Conservation (phyloP, 1,140 invertebrate genomes). For the Drosophila lowei region DNA sequence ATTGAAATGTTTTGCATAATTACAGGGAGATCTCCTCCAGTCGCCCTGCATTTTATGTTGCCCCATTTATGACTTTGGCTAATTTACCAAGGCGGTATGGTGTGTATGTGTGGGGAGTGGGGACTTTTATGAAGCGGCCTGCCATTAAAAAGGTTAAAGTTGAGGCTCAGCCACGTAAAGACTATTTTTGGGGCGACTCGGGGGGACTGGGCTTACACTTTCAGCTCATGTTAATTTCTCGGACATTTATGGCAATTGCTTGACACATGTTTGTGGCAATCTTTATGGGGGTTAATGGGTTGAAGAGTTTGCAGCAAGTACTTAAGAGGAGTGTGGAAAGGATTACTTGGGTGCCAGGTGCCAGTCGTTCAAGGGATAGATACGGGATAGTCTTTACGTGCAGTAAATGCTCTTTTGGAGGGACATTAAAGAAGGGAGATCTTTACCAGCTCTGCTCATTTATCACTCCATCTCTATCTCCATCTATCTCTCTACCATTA, state of each 20-base stretch:
- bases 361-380: not conserved
- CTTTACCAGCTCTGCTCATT: too few species aligned
- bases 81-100: conserved; percentile 39
- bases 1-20: conserved; percentile 62
- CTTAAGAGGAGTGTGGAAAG: conserved; percentile 2
- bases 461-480: not conserved
- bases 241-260: conserved; percentile 58
- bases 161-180: conserved; percentile 58
- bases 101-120: conserved; percentile 4
- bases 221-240: conserved; percentile 46
- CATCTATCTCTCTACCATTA: not conserved
- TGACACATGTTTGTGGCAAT: conserved; percentile 43
- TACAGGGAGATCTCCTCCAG: conserved; percentile 45
- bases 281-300: conserved; percentile 19
- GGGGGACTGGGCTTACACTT: conserved; percentile 16
- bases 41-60: conserved; percentile 54
- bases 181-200: conserved; percentile 40
- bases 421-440: too few species aligned
- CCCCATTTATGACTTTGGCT: conserved; percentile 61
- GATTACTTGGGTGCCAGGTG: not conserved
- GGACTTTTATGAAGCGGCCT: conserved; percentile 51
- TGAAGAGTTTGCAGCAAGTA: conserved; percentile 18
- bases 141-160: conserved; percentile 78
- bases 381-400: too few species aligned
- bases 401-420: too few species aligned